Conservation (phyloP, 2,113 vertebrate genomes). For the Hippocampus mohnikei region DNA sequence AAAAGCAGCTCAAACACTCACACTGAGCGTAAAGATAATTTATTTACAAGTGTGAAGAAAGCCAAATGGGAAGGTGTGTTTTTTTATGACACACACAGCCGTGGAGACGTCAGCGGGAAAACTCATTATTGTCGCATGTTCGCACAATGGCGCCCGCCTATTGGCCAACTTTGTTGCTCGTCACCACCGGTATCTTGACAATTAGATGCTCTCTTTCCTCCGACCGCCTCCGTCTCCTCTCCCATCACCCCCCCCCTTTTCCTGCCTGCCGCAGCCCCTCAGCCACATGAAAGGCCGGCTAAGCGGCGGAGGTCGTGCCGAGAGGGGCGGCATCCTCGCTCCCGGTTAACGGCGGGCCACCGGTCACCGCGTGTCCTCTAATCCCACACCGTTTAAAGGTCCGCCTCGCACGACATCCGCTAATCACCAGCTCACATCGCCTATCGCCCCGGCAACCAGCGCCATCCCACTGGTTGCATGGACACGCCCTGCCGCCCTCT, state of each 20-base stretch:
- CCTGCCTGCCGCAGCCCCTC: slow-evolving; percentile 48
- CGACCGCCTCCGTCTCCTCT: slow-evolving; percentile 8
- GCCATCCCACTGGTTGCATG: slow-evolving; percentile 44
- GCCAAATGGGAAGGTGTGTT: slow-evolving; percentile 53
- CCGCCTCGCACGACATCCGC: slow-evolving; percentile 60
- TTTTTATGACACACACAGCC: slow-evolving; percentile 35
- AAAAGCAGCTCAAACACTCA: slow-evolving; percentile 33
- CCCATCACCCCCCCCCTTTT: slow-evolving; percentile 22
- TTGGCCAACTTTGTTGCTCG: slow-evolving; percentile 39
- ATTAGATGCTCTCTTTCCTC: slow-evolving; percentile 54
- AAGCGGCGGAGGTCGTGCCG: slow-evolving; percentile 65
- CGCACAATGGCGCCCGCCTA: slow-evolving; percentile 51
- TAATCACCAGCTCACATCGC: slow-evolving; percentile 73
- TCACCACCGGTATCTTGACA: slow-evolving; percentile 70
- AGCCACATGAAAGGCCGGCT: slow-evolving; percentile 71
- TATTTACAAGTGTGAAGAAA: slow-evolving; percentile 59
- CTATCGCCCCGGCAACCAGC: slow-evolving; percentile 63
- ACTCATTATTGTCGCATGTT: slow-evolving; percentile 67
- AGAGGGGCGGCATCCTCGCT: slow-evolving; percentile 50
- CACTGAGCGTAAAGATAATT: slow-evolving; percentile 67
- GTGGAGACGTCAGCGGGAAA: slow-evolving; percentile 50
- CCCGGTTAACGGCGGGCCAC: slow-evolving; percentile 56
- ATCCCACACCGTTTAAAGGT: slow-evolving; percentile 74
- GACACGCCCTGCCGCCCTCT: slow-evolving; percentile 57
- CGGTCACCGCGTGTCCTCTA: slow-evolving; percentile 58